Base-by-base conservation (phyloP, 2,113 vertebrate species). In the Arvicanthis niloticus region DNA sequence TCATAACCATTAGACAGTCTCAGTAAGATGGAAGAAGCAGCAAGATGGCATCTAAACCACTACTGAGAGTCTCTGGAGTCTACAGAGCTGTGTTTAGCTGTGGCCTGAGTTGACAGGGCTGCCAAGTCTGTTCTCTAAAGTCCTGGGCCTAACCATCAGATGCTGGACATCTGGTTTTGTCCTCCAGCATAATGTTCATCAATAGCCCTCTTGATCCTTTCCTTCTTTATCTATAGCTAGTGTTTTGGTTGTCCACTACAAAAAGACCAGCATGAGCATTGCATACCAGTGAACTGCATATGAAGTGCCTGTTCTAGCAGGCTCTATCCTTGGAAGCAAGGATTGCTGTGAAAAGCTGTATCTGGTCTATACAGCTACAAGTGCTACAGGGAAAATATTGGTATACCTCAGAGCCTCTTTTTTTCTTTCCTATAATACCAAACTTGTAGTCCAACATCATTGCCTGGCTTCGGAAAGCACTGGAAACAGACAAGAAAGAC, bases 401-500 rank as follows among this genome's bases (percentile, higher is more conserved):
- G 40, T 70, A 53, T 58, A 72, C 73, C 68, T 73, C 9, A 88
- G 11, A 72, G 65, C 67, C 37, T 88, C 34, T 53, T 72, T 42
- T 68, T 19, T n/a, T 72, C 34, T 87, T 1, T 60, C 73, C n/a
- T 31, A 0, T 96, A 86, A 84, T 62, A 40, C 91, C 89, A 60
- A 77, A 53, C 77, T 97, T 96, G 1, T 97, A 99, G 99, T 99
- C 99, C 29, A 99, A 99, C 97, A 99, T 99, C 94, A 99, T 99
- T 65, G 99, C 99, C 92, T 99, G 99, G 99, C 98, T 99, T 78
- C 98, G 99, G 70, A 99, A 99, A 98, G 99, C 99, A 11, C 97
- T 99, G 95, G 99, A 99, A 93, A 99, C 99, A 0, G 99, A 99
- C 98, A 99, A 99, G 98, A 99, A 99, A 97, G 99, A 99, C 98